phyloP scores from a whole-genome alignment of 2,113 vertebrate species.

The Cheirogaleus medius region DNA sequence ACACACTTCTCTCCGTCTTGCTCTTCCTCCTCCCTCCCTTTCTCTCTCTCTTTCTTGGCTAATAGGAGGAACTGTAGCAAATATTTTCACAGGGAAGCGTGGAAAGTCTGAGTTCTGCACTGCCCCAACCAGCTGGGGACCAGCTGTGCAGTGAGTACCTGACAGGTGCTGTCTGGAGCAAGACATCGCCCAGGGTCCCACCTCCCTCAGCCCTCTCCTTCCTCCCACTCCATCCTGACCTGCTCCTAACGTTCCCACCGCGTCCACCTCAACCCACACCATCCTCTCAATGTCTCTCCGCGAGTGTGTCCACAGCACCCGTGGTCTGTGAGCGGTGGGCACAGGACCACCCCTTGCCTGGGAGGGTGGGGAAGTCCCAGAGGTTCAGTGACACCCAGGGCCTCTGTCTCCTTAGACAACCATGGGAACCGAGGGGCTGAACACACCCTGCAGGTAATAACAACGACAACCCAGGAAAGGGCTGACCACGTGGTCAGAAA shows the following conservation, averaged over 20 bases:
- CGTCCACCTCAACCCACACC: not conserved
- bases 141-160: not conserved
- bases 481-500: not conserved
- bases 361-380: too few relatives aligned
- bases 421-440: not conserved
- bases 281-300: not conserved
- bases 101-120: slow-evolving; percentile 32
- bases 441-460: not conserved
- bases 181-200: not conserved
- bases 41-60: not conserved
- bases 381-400: not conserved
- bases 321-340: not conserved
- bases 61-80: not conserved
- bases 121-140: not conserved
- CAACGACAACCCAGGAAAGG: not conserved
- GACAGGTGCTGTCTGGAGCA: not conserved
- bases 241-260: not conserved
- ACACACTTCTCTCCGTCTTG: not conserved
- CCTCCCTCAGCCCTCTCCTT: not conserved
- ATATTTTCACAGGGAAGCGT: not conserved
- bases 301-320: not conserved
- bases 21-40: not conserved
- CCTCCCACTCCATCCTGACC: not conserved
- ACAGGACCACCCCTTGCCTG: not conserved
- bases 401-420: not conserved